phyloP scores from a whole-genome alignment of 1,140 invertebrate species.

The Sitodiplosis mosellana region DNA sequence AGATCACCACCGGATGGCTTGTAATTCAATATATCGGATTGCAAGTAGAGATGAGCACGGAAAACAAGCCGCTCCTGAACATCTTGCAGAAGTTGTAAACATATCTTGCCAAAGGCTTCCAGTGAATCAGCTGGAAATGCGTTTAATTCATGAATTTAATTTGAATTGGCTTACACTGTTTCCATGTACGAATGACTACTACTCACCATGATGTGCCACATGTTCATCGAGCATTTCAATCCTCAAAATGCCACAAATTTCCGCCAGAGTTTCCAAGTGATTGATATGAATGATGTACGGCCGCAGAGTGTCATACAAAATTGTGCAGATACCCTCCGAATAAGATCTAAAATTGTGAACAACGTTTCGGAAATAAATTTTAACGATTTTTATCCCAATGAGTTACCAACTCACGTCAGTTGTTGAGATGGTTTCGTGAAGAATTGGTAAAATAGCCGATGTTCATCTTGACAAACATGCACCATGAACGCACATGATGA shows the following conservation, averaged over 20 bases:
- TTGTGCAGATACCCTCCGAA: slow-evolving; percentile 69
- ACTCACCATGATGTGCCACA: slow-evolving; percentile 63
- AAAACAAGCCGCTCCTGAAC: slow-evolving; percentile 94
- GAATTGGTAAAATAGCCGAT: slow-evolving; percentile 76
- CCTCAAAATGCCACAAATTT: slow-evolving; percentile 84
- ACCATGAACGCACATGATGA: slow-evolving; percentile 77
- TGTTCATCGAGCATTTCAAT: slow-evolving; percentile 93
- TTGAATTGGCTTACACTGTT: too few relatives aligned
- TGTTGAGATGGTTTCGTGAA: slow-evolving; percentile 47
- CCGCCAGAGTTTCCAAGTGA: slow-evolving; percentile 91
- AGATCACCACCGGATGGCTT: slow-evolving; percentile 85
- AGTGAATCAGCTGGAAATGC: slow-evolving; percentile 34
- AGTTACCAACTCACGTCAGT: slow-evolving; percentile 38
- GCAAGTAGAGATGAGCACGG: slow-evolving; percentile 83
- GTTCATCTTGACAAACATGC: slow-evolving; percentile 83
- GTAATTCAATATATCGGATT: slow-evolving; percentile 77
- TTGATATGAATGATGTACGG: slow-evolving; percentile 93
- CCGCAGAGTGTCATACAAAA: slow-evolving; percentile 83
- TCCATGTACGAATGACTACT: background rate
- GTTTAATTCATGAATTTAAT: background rate
- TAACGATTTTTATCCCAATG: background rate
- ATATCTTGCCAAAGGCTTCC: slow-evolving; percentile 66
- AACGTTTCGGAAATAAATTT: background rate
- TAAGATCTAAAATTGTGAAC: slow-evolving; percentile 34
- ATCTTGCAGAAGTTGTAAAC: slow-evolving; percentile 81